Evolutionary conservation across 2,113 vertebrate genomes (phyloP), one percentile per base, ranked within the genome.

Genomic region (Pogonocichla stellata): DNA sequence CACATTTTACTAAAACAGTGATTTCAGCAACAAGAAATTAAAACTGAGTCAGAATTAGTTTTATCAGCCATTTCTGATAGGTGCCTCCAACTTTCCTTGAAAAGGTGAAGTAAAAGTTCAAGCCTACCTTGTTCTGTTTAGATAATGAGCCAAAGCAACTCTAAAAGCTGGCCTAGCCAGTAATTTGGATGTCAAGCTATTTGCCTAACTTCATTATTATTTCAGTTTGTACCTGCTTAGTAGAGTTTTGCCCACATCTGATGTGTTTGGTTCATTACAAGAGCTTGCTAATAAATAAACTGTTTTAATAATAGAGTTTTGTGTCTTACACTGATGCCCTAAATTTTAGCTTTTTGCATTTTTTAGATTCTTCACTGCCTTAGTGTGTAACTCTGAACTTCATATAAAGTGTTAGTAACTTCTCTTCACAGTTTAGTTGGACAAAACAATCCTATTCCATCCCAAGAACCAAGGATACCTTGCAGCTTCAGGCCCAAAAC

Each of bases 191-290:
- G 75, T 58, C 5, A 36, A 66, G 43, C 38, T 83, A 51, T 58
- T 92, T 83, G 43, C 26, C 64, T 86, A 19, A 8, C 88, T 83
- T 70, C 64, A 33, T 77, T 86, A 85, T 38, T 93, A 88, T 80
- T 95, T 85, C 51, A 64, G 66, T 93, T 86, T 70, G 60, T 83
- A 67, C 43, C 67, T 60, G 26, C 74, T 71, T 34, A 78, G 67
- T 42, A 77, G 79, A 80, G n/a, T 70, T 95, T 93, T 93, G 47
- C 71, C 87, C 87, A 93, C 81, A 90, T 90, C 71, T 88, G 67
- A 75, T 91, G 77, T 58, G 14, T 51, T 74, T 67, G 29, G 40
- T 93, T 94, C 80, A 93, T 89, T 91, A 80, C 24, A 89, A 82
- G 28, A 85, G 48, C 78, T 88, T 94, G 70, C 51, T 75, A 95